phyloP scores from a whole-genome alignment of 2,113 vertebrate genomes.

The Vanacampus margaritifer region DNA sequence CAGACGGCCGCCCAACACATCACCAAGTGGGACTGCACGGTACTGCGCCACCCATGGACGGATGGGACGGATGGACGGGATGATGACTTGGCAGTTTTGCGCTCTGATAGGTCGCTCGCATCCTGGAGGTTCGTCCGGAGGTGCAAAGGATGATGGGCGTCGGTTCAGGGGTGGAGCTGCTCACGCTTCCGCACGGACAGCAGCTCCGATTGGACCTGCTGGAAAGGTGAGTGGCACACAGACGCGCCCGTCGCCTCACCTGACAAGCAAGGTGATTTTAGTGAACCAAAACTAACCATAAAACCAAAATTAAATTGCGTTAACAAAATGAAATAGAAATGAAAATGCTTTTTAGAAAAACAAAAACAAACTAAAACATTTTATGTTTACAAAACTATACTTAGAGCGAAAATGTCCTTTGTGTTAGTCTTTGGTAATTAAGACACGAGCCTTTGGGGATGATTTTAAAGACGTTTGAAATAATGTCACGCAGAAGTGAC shows the following conservation, averaged over 20 bases:
- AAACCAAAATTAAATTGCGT: too few species aligned
- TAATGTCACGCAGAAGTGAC: too few species aligned
- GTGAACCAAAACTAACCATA: too few species aligned
- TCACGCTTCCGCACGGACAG: slow-evolving; percentile 91
- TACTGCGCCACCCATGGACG: slow-evolving; percentile 60
- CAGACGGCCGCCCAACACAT: slow-evolving; percentile 83
- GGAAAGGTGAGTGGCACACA: slow-evolving; percentile 78
- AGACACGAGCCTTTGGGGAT: too few species aligned
- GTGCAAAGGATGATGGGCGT: slow-evolving; percentile 90
- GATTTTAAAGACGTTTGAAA: too few species aligned
- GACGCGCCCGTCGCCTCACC: neutral
- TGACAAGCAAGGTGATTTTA: neutral
- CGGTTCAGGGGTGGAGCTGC: slow-evolving; percentile 88
- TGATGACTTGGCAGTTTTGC: neutral
- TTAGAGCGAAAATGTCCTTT: too few species aligned
- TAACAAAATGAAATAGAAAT: too few species aligned
- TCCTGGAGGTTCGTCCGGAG: slow-evolving; percentile 82
- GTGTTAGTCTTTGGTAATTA: too few species aligned
- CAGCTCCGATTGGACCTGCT: slow-evolving; percentile 89
- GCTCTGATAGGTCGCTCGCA: slow-evolving; percentile 82
- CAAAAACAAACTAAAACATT: too few species aligned
- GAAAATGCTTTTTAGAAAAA: too few species aligned
- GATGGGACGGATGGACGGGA: neutral
- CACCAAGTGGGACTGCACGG: slow-evolving; percentile 91
- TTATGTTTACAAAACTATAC: too few species aligned